A percentile compares a stretch with the other conserved stretches of the same genome.
phyloP scores from a whole-genome alignment of 2,888 invertebrate genomes.

The Celastrina argiolus region DNA sequence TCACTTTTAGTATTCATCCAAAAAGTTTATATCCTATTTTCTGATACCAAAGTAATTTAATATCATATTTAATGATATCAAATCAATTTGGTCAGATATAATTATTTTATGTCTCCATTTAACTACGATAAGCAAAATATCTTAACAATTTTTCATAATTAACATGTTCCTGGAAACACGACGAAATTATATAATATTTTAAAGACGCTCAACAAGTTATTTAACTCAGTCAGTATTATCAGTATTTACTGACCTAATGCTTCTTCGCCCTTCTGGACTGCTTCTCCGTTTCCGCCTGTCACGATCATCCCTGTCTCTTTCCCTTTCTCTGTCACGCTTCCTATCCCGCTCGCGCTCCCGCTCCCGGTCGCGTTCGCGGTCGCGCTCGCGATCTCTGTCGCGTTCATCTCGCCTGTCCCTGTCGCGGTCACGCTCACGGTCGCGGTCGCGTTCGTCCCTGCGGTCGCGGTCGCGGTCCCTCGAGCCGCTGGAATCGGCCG shows the following conservation, averaged over 20 bases:
- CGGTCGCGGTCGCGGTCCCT: slow-evolving; percentile 54
- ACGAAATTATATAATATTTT: too few relatives aligned
- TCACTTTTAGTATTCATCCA: too few relatives aligned
- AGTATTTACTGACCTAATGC: slow-evolving; percentile 53
- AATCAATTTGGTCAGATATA: too few relatives aligned
- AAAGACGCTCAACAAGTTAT: too few relatives aligned
- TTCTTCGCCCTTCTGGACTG: slow-evolving; percentile 67
- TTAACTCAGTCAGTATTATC: background rate
- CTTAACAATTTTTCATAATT: too few relatives aligned
- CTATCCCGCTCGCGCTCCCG: slow-evolving; percentile 46
- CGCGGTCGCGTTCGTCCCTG: slow-evolving; percentile 43
- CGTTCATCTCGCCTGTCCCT: slow-evolving; percentile 51
- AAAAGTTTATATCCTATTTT: too few relatives aligned
- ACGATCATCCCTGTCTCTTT: slow-evolving; percentile 50
- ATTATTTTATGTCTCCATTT: too few relatives aligned
- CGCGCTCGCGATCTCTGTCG: slow-evolving; percentile 46
- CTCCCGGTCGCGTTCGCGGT: slow-evolving; percentile 51
- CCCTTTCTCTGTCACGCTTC: slow-evolving; percentile 47
- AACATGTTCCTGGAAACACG: too few relatives aligned
- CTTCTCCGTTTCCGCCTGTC: slow-evolving; percentile 63
- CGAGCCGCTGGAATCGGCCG: slow-evolving; percentile 67
- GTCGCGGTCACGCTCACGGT: slow-evolving; percentile 47
- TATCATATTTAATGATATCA: too few relatives aligned
- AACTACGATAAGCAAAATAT: too few relatives aligned
- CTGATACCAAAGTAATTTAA: too few relatives aligned